phyloP scores from a whole-genome alignment of 2,113 vertebrate species.

The Hyla sarda region DNA sequence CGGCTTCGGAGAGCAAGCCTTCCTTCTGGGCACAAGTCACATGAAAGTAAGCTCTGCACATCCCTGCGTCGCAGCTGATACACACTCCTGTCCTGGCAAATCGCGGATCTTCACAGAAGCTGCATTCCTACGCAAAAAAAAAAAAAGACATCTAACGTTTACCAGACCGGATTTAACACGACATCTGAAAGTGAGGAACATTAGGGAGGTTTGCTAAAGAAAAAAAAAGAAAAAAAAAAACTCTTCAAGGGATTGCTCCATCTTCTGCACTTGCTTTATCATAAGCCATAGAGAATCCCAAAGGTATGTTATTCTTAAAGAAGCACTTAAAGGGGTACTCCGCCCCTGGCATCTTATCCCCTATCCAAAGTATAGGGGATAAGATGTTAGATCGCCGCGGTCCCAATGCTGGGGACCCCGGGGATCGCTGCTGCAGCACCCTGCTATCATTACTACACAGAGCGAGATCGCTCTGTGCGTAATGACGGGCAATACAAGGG shows the following conservation, averaged over 20 bases:
- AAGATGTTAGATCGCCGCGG: no score
- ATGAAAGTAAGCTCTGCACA: conserved; percentile 97
- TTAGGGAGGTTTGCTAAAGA: not conserved
- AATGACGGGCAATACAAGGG: no score
- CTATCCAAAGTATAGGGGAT: no score
- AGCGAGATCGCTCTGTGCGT: no score
- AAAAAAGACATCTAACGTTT: not conserved
- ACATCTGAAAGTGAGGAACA: not conserved
- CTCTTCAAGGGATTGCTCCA: not conserved
- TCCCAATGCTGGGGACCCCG: no score
- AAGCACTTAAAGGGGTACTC: no score
- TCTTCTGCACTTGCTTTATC: not conserved
- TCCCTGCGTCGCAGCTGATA: conserved; percentile 97
- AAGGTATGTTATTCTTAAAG: no score
- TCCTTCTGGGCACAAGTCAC: conserved; percentile 97
- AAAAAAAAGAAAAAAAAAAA: no score
- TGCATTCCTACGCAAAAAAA: conserved; percentile 84
- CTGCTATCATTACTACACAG: no score
- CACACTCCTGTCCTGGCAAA: conserved; percentile 97
- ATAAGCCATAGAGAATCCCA: no score
- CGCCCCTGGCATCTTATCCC: no score
- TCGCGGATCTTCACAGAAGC: conserved; percentile 94
- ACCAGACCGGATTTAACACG: not conserved
- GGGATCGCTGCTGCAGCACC: no score
- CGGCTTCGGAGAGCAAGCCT: conserved; percentile 95